Base-by-base conservation (phyloP, 2,888 invertebrate species). In the Drosophila subquinaria region DNA sequence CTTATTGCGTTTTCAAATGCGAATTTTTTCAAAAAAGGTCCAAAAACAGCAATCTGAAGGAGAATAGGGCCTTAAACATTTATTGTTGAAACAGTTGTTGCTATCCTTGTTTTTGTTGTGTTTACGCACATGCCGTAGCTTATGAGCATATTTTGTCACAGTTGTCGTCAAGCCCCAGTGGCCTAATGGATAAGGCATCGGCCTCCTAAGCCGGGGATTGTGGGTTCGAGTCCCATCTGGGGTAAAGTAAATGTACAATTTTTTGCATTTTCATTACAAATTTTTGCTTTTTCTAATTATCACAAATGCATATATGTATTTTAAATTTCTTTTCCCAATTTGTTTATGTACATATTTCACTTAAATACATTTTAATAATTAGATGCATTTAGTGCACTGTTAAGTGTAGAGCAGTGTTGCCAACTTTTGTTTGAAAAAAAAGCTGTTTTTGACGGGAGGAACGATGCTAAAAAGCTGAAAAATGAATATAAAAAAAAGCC, bases 121-220 rank as follows among this genome's bases (percentile, higher is more conserved):
- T 13, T 15, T 13, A 27, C 15, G 17, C 11, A 30, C 3, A 4
- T n/a, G 4, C 2, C 15, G 60, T 64, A 61, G 52, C 74, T 33
- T 47, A 57, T 60, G n/a, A 0, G 1, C 0, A 0, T 17, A 23
- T 38, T 79, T 57, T 69, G 79, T 42, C 74, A 68, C 2, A 1
- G 0, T 0, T 0, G 1, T 0, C 8, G 3, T 3, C 47, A 45
- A 75, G 80, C 81, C 82, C 76, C 81, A 81, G 81, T 81, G 81
- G 81, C 81, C 81, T 81, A 81, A 81, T 81, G 81, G 81, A 81
- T 81, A 81, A 81, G 81, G 81, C 81, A 81, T 79, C 81, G 82
- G 81, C 81, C 81, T 81, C 81, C 81, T 81, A 81, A 81, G 81
- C 79, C 79, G 82, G 79, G 81, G 81, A 81, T 81, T 81, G 81